These are phyloP conservation scores for Synanthedon andrenaeformis DNA, from an alignment of 2,888 invertebrate species.

Conservation along the genomic window DNA sequence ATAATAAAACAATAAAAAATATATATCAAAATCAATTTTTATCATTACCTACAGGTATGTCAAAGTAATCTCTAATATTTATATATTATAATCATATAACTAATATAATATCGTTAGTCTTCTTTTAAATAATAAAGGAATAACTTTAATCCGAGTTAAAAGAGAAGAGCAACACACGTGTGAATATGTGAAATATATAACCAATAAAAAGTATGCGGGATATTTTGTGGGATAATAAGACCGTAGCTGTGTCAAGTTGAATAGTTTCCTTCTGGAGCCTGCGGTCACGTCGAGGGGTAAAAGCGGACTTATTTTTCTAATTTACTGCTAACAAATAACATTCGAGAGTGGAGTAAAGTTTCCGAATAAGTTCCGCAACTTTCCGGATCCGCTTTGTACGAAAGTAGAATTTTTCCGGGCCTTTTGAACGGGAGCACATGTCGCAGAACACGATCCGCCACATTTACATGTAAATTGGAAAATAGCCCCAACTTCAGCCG, in stretches of 20 bases:
- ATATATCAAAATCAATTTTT: too few species aligned
- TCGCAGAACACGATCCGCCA: constrained; percentile 16
- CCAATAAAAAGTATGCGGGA: too few species aligned
- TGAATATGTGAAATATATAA: too few species aligned
- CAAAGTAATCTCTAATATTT: too few species aligned
- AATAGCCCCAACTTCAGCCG: constrained; percentile 6
- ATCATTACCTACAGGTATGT: too few species aligned
- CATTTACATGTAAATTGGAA: constrained; percentile 50
- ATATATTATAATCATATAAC: too few species aligned
- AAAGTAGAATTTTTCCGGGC: neutral
- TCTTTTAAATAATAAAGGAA: too few species aligned
- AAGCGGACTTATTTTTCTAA: constrained; percentile 30
- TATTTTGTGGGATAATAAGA: constrained; percentile 3
- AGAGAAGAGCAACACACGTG: too few species aligned
- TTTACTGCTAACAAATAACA: constrained; percentile 31
- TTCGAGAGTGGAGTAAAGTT: constrained; percentile 27
- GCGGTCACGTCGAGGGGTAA: constrained; percentile 9
- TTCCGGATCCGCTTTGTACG: constrained; percentile 9
- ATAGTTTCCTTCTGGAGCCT: constrained; percentile 8
- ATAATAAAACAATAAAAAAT: too few species aligned
- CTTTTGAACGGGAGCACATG: constrained; percentile 31
- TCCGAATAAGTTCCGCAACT: constrained; percentile 38
- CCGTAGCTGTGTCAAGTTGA: constrained; percentile 25
- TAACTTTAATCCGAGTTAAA: too few species aligned
- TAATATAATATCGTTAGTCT: too few species aligned